These are phyloP conservation scores for Nephrotoma guestfalica DNA, from an alignment of 2,888 invertebrate species.

Conservation along the genomic window DNA sequence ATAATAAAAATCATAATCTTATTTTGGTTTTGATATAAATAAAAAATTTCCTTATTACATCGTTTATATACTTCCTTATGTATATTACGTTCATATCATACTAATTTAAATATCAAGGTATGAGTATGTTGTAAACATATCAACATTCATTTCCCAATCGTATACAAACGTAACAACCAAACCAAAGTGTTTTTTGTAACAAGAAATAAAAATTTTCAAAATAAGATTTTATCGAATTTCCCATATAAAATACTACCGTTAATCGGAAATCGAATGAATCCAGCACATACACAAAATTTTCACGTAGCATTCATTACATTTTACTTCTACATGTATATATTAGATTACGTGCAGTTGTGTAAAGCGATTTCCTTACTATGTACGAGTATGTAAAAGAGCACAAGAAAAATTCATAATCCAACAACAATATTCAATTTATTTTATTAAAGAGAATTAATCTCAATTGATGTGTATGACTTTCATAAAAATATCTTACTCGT, in stretches of 20 bases:
- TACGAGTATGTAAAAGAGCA: background rate
- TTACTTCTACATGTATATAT: no score
- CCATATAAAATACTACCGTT: background rate
- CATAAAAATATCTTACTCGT: no score
- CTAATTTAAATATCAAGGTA: background rate
- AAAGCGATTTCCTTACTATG: background rate
- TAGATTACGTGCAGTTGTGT: background rate
- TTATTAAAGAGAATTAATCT: background rate
- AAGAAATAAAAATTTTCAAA: background rate
- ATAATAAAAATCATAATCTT: background rate
- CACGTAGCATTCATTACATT: background rate
- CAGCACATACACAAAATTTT: background rate
- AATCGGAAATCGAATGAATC: background rate
- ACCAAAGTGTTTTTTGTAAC: background rate
- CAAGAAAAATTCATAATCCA: background rate
- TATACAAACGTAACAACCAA: background rate
- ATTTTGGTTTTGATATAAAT: background rate
- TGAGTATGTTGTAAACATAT: background rate
- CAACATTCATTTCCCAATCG: background rate
- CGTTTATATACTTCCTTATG: background rate
- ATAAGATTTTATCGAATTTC: background rate
- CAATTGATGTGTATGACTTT: background rate
- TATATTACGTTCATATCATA: no score
- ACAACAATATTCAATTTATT: background rate
- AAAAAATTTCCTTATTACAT: background rate